Base-by-base conservation (phyloP, 2,113 vertebrate genomes). In the Ptilonorhynchus violaceus region DNA sequence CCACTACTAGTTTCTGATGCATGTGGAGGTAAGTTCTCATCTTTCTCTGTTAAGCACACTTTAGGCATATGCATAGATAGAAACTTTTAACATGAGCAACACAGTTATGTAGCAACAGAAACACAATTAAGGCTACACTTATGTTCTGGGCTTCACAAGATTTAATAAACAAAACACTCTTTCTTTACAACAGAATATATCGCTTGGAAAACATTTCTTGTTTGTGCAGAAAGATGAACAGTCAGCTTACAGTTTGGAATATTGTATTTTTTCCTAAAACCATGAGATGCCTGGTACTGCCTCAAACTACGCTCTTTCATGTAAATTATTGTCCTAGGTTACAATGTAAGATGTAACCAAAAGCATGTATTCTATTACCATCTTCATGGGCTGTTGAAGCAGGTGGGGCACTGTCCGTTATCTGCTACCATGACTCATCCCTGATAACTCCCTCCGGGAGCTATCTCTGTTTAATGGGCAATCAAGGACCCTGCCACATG, bases 31-130 rank as follows among this genome's bases (percentile, higher is more conserved):
- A 50, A 89, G 5, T 59, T 85, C 23, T 85, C 49, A 59, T n/a
- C 39, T 88, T 72, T 59, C 37, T 68, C 6, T 1, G 2, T 18
- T 37, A 68, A 85, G 11, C 27, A 37, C 0, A 4, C 13, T 62
- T 50, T 47, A 87, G 28, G 19, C 17, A 53, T 23, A 56, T 1
- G 8, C 1, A 2, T 0, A 1, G 24, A 53, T 2, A 31, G 42
- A 72, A 82, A 77, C 91, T 22, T 72, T 83, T 56, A 85, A 68
- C 9, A 42, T 8, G 7, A 76, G 31, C 31, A 85, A 37, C 23
- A 83, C 9, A 37, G 20, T 14, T 39, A n/a, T 15, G 3, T n/a
- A 88, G 49, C 22, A 64, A 91, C 7, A 88, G n/a, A 80, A 91
- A 87, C 15, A 35, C 18, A 66, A 42, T 10, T 50, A 73, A 30